phyloP scores from a whole-genome alignment of 2,113 vertebrate genomes.

The Galemys pyrenaicus region DNA sequence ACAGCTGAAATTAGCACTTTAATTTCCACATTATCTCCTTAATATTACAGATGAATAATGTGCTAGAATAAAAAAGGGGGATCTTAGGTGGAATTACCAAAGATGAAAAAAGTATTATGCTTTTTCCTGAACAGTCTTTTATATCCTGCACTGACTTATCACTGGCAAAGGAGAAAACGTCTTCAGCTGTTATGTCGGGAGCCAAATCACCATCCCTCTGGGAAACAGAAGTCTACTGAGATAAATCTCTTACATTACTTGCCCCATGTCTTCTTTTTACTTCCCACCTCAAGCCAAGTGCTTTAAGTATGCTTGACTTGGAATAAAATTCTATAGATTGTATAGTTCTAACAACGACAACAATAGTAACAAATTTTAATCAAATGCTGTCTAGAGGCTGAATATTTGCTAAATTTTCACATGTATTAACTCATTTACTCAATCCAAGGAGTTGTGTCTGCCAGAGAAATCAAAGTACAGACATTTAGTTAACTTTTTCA shows the following conservation, averaged over 20 bases:
- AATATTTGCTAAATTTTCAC: not conserved
- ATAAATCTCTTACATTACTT: not conserved
- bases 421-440: not conserved
- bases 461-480: not conserved
- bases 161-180: not conserved
- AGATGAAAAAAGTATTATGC: constrained; percentile 57
- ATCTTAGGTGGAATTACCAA: constrained; percentile 63
- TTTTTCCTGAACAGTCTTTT: constrained; percentile 50
- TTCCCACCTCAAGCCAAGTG: not conserved
- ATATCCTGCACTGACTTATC: constrained; percentile 9
- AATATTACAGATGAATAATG: constrained; percentile 64
- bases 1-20: constrained; percentile 66
- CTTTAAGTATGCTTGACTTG: not conserved
- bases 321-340: not conserved
- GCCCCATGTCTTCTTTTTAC: not conserved
- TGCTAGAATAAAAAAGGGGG: constrained; percentile 34
- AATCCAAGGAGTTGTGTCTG: not conserved
- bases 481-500: not conserved
- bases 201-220: not conserved
- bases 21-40: constrained; percentile 74
- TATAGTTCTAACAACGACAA: not conserved
- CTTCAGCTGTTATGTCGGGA: not conserved
- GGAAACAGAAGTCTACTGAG: not conserved
- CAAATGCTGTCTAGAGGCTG: not conserved
- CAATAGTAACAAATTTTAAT: not conserved